Evolutionary conservation across 2,113 vertebrate genomes (phyloP), one percentile per base, ranked within the genome.

Genomic region (Sinocyclocheilus grahami): DNA sequence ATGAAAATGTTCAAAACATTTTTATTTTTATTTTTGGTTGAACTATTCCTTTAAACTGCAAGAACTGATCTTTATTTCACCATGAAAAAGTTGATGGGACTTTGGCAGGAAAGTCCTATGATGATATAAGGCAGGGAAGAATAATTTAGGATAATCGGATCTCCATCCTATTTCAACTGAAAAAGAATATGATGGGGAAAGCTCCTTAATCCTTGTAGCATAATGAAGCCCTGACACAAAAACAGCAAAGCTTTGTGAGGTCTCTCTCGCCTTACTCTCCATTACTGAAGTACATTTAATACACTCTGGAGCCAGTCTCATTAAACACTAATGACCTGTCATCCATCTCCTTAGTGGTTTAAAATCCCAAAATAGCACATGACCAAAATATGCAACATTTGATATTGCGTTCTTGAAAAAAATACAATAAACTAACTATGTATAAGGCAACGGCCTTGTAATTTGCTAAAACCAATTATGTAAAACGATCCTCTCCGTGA

Each of bases 201-300:
- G 18, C n/a, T 37, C 20, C n/a, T 58, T 85, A 82, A 88, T 53
- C 72, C 24, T 18, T 14, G 65, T 37, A 60, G 13, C 60, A 60
- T 39, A 82, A 58, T 63, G 42, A 82, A 16, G 6, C 33, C 60
- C 63, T 46, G 46, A 82, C 33, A 60, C 39, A 76, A 82, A 48
- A 67, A 16, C 30, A 67, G 16, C 48, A 30, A 7, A 18, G 48
- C 22, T 33, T 78, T 71, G 24, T 76, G 48, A 74, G 53, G 53
- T 42, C 77, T 83, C 58, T 63, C 33, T 53, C 18, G 18, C 60
- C 51, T 86, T 72, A n/a, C 75, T 71, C 53, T 77, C 24, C 60
- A 78, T 82, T 85, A 88, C 48, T 83, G 20, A 88, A 60, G 18
- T 67, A 11, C 82, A 87, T 85, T 80, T 74, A 75, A 85, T 87